Conservation (phyloP, 1,140 invertebrate genomes). For the Coenobita brevimanus region DNA sequence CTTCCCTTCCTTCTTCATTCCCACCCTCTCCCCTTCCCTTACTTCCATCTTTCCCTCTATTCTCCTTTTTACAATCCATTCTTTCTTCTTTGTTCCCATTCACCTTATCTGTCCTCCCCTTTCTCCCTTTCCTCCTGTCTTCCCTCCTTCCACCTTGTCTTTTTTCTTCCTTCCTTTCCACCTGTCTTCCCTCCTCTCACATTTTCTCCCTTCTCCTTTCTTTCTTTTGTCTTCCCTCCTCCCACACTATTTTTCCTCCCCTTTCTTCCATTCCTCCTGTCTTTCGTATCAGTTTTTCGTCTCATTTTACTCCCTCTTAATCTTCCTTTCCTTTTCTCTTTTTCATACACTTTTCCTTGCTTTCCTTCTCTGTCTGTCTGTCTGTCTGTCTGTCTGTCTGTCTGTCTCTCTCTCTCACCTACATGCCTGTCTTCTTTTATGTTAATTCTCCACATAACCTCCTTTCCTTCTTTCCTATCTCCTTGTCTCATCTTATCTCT, state of each 20-base stretch:
- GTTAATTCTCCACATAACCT: background rate
- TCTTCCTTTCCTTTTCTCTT: background rate
- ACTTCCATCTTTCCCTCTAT: background rate
- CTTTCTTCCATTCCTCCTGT: background rate
- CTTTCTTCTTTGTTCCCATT: background rate
- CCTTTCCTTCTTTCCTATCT: too few relatives aligned
- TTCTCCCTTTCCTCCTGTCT: background rate
- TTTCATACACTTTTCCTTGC: background rate
- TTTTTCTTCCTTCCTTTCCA: background rate
- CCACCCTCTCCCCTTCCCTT: too few relatives aligned
- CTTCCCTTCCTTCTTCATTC: background rate
- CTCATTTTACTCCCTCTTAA: background rate
- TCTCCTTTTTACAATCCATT: background rate
- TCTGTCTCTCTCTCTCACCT: background rate
- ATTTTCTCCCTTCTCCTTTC: background rate
- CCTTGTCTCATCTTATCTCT: background rate
- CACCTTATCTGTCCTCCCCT: background rate
- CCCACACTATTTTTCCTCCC: background rate
- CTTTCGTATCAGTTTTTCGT: background rate
- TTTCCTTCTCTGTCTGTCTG: background rate
- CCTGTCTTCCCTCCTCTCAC: background rate
- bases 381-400: background rate
- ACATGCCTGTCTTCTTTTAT: background rate
- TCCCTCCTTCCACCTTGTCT: background rate
- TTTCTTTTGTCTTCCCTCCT: background rate